Base-by-base conservation (phyloP, 1,140 invertebrate species). In the Drosophila saltans region DNA sequence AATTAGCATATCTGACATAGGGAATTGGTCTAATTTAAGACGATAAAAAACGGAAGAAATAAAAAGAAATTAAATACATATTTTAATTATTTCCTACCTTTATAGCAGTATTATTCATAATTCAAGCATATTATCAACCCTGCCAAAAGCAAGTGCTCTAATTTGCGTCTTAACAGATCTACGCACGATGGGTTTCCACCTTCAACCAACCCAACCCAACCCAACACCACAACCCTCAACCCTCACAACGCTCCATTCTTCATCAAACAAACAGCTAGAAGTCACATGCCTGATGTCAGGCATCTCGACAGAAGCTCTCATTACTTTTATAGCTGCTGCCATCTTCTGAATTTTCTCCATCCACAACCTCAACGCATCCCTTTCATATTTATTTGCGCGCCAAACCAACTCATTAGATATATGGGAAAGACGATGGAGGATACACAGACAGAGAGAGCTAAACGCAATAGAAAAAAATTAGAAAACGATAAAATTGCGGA, bases 401-500 rank as follows among this genome's bases (percentile, higher is more conserved):
- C 69, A 62, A 63, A 69, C 39, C 55, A 83, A 75, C 84, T 80
- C 84, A 83, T 88, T 83, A 83, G 64, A 69, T 41, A 72, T 57
- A 70, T 57, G 69, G 58, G 59, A 48, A 40, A 60, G 62, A 60
- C 43, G 61, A 11, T 24, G 52, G 52, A 30, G 36, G 52, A 45
- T 36, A 11, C 26, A 39, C 30, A 61, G 33, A 8, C 64, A 40
- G n/a, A 7, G 30, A 24, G 45, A 40, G 43, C 21, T 39, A 16
- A 63, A 66, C 67, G 62, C 67, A 82, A 76, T 70, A 58, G 72
- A 79, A 85, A 71, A 84, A 89, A 88, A 88, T 88, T 88, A 88
- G 83, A 88, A 88, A 88, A 89, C 80, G 83, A 88, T 88, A 89
- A 88, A 88, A 88, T 84, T 88, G 80, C 82, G 81, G 81, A 80